Base-by-base conservation (phyloP, 2,797 vertebrate species). In the Danio albolineatus region DNA sequence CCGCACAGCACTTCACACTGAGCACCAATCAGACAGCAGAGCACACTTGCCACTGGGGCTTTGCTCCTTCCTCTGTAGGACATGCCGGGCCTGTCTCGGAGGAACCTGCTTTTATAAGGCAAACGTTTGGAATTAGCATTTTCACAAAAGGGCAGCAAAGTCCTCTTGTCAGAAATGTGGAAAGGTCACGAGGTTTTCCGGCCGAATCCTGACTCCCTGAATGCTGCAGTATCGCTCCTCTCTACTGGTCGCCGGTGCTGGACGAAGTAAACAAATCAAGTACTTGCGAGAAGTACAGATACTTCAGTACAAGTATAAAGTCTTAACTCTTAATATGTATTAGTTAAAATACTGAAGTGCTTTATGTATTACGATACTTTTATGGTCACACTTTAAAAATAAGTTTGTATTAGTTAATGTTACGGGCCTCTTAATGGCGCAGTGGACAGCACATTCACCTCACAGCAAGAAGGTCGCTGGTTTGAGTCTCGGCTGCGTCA, bases 151-250 rank as follows among this genome's bases (percentile, higher is more conserved):
- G 91, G 88, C 92, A 92, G 90, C 85, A 76, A 88, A 92, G 92
- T 91, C 90, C 88, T 90, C 75, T 79, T 85, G 86, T 92, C 90
- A 91, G 87, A 90, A 91, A 91, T 86, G 90, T 88, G 82, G 88
- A 93, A 93, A 94, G 93, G 93, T 94, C 92, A 93, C 87, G 89
- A 84, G 91, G 91, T 93, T 93, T 93, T 91, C 90, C 88, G 82
- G 84, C 87, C 88, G 88, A 84, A 90, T 90, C 84, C 87, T 91
- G 85, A 84, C 89, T 90, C 88, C 87, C 10, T 9, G 71, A 70
- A 53, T 21, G 48, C 43, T 7, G 39, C 72, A 67, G 80, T 59
- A 76, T 64, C 49, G 16, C 53, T 56, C 62, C 21, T 77, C 60
- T 49, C 73, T 86, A 83, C 84, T 88, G 82, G 89, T 89, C 86